A percentile compares a stretch with the other conserved stretches of the same genome.
Evolutionary conservation across 2,888 invertebrate species (phyloP).

Genomic region (Disparrhopalites patrizii): DNA sequence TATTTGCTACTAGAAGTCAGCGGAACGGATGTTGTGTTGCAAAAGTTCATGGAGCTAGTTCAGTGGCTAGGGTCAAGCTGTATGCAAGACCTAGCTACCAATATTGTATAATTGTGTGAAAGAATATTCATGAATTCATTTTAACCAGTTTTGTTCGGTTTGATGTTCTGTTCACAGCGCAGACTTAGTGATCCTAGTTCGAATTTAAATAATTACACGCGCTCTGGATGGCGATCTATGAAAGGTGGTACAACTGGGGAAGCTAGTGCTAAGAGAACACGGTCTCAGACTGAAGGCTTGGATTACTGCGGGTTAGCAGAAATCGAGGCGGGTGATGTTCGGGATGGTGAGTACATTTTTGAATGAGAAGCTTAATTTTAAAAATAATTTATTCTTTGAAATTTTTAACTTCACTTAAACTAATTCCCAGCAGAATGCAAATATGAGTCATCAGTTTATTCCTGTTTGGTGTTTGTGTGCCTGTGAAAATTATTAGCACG

Average conservation of each 20-base stretch:
- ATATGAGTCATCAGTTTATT: no score
- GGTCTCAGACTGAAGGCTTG: conserved; percentile 88
- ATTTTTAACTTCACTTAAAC: no score
- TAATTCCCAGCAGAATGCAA: no score
- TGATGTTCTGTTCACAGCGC: conserved; percentile 56
- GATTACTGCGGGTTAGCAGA: conserved; percentile 82
- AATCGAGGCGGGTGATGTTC: conserved; percentile 88
- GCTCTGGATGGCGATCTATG: conserved; percentile 62
- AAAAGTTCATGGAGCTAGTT: no score
- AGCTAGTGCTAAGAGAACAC: conserved; percentile 59
- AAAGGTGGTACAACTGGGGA: conserved; percentile 53
- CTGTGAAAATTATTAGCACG: no score
- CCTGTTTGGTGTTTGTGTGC: no score
- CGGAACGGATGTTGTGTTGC: no score
- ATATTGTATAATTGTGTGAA: background rate
- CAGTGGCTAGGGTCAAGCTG: background rate
- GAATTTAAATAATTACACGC: conserved; percentile 77
- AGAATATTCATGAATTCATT: background rate
- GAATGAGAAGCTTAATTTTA: no score
- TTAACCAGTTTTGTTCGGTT: background rate
- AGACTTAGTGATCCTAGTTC: conserved; percentile 90
- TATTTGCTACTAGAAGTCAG: no score
- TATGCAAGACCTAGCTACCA: background rate
- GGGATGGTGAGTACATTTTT: conserved; percentile 69
- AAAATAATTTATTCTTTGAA: no score